Percentiles rank a stretch among this genome's conserved stretches.
Evolutionary conservation across 2,113 vertebrate species (phyloP).

Genomic region (Capreolus pygargus): DNA sequence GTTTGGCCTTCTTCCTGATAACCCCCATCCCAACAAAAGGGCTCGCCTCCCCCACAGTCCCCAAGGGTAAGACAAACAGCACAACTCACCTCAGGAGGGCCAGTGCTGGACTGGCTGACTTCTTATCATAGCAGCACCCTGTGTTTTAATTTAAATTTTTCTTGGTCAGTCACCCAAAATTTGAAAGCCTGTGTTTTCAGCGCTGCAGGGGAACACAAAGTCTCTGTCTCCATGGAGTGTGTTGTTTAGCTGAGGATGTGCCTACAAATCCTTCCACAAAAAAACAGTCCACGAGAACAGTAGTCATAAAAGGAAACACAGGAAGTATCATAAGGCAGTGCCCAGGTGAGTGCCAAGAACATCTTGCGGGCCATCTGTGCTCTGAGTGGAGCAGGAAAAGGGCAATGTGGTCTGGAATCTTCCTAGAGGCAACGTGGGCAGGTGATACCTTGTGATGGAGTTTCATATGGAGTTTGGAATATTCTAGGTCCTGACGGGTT

Average conservation of each 20-base stretch:
- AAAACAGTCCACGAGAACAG: neutral
- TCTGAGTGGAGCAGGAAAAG: neutral
- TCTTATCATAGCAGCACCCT: neutral
- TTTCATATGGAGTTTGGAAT: rapidly evolving
- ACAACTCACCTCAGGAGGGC: neutral
- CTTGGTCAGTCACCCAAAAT: neutral
- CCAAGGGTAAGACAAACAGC: neutral
- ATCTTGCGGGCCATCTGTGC: neutral
- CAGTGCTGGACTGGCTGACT: neutral
- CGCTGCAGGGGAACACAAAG: neutral
- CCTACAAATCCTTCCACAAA: neutral
- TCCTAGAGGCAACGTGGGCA: neutral
- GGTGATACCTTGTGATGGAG: neutral
- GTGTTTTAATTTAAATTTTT: neutral
- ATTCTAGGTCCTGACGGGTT: neutral
- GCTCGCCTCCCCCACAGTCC: neutral
- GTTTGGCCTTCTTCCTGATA: neutral
- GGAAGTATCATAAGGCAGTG: neutral
- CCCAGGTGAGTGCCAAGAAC: neutral
- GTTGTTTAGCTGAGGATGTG: neutral
- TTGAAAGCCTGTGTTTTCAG: neutral
- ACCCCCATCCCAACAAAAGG: neutral
- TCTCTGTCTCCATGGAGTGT: neutral
- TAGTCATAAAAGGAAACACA: neutral
- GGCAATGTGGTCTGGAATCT: neutral